These are phyloP conservation scores for Phrynocephalus guinanensis DNA, from an alignment of 2,797 vertebrate genomes.

Conservation along the genomic window DNA sequence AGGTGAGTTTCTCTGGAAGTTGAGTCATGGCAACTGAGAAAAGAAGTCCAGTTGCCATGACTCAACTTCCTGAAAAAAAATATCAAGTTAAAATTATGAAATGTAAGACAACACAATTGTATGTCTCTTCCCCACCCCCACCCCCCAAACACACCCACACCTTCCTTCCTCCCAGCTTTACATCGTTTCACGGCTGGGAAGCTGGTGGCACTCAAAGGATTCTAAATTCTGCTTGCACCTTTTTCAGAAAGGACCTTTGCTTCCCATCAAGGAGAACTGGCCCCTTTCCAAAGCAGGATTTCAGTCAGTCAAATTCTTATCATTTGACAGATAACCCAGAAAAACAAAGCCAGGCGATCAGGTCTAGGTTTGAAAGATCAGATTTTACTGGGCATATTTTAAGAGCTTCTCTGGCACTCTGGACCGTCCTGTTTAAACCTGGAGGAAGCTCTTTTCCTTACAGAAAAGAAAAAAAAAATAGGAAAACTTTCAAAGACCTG, in stretches of 20 bases:
- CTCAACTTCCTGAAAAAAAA: no score
- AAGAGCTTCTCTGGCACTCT: background rate
- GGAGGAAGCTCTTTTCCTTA: background rate
- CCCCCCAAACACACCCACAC: no score
- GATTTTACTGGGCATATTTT: background rate
- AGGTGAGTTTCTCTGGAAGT: no score
- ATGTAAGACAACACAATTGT: background rate
- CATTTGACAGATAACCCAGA: background rate
- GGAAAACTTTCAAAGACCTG: background rate
- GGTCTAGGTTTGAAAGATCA: background rate
- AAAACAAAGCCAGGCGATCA: background rate
- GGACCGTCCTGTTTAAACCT: background rate
- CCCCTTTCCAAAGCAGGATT: background rate
- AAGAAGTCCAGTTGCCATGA: no score
- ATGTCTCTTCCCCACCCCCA: no score
- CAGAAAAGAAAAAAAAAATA: background rate
- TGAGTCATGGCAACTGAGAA: no score
- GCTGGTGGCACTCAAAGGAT: fast-evolving
- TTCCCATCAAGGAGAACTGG: background rate
- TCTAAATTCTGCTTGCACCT: no score
- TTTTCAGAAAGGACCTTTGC: background rate
- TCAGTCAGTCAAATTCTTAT: background rate
- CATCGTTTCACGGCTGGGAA: background rate
- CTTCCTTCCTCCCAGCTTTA: no score
- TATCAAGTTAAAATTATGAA: background rate